Evolutionary conservation across 2,888 invertebrate genomes (phyloP).

Genomic region (Phaedon cochleariae): DNA sequence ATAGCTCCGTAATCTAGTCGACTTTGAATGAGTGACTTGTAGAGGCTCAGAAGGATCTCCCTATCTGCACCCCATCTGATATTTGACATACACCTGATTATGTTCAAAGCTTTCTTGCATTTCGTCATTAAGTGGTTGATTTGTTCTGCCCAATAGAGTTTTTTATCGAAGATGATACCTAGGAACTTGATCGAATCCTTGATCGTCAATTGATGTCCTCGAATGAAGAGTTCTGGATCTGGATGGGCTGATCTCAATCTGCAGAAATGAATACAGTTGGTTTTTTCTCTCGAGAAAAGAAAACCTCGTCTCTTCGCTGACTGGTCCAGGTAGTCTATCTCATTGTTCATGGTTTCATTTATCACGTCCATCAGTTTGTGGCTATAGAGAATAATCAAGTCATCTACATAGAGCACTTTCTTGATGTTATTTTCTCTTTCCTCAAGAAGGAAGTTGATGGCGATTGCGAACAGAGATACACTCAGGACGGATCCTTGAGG

Average conservation of each 20-base stretch:
- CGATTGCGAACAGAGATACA: slow-evolving; percentile 29
- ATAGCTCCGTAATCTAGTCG: slow-evolving; percentile 18
- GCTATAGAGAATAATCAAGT: not conserved
- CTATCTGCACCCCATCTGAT: slow-evolving; percentile 20
- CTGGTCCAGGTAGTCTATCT: not conserved
- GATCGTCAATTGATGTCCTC: not conserved
- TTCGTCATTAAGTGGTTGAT: not conserved
- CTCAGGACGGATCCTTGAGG: slow-evolving; percentile 36
- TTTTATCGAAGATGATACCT: slow-evolving; percentile 9
- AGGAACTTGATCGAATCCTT: not conserved
- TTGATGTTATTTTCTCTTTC: not conserved
- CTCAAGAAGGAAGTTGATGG: slow-evolving; percentile 24
- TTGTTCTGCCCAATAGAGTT: slow-evolving; percentile 7
- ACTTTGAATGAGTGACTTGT: slow-evolving; percentile 4
- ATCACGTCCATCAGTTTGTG: not conserved
- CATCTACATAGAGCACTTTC: not conserved
- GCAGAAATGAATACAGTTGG: not conserved
- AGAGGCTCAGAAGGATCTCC: slow-evolving; percentile 4
- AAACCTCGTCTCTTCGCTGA: not conserved
- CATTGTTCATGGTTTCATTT: not conserved
- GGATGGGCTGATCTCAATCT: not conserved
- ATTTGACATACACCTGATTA: not conserved
- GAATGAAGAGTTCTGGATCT: not conserved
- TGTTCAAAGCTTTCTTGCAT: slow-evolving; percentile 11
- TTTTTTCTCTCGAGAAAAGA: not conserved